Evolutionary conservation across 1,140 invertebrate species (phyloP).

Genomic region (Acyrthosiphon pisum): DNA sequence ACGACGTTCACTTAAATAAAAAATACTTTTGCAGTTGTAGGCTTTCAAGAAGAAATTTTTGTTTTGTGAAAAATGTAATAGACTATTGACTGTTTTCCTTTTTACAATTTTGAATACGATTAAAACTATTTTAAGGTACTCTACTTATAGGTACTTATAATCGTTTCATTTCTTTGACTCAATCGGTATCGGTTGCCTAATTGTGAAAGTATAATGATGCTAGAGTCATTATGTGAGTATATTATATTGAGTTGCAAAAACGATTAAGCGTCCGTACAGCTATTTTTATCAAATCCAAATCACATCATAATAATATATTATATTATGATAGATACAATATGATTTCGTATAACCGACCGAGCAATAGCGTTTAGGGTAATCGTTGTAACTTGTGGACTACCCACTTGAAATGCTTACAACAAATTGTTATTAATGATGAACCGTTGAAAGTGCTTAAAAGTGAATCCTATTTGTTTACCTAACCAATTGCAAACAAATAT

Average conservation of each 20-base stretch:
- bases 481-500: background rate
- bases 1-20: background rate
- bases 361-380: background rate
- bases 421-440: background rate
- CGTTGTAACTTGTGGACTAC: background rate
- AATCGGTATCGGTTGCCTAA: conserved; percentile 10
- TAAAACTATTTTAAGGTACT: background rate
- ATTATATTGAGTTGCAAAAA: conserved; percentile 7
- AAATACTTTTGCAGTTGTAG: background rate
- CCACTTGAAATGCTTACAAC: background rate
- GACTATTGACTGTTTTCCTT: background rate
- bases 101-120: background rate
- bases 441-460: background rate
- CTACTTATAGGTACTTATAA: background rate
- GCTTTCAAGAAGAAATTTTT: background rate
- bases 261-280: background rate
- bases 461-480: background rate
- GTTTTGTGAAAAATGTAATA: background rate
- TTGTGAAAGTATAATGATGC: conserved; percentile 16
- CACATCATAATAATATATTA: background rate
- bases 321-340: background rate
- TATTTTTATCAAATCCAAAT: background rate
- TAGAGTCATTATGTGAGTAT: background rate
- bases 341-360: background rate
- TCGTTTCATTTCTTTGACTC: background rate